phyloP scores from a whole-genome alignment of 2,888 invertebrate genomes.

The Epinotia nisella region DNA sequence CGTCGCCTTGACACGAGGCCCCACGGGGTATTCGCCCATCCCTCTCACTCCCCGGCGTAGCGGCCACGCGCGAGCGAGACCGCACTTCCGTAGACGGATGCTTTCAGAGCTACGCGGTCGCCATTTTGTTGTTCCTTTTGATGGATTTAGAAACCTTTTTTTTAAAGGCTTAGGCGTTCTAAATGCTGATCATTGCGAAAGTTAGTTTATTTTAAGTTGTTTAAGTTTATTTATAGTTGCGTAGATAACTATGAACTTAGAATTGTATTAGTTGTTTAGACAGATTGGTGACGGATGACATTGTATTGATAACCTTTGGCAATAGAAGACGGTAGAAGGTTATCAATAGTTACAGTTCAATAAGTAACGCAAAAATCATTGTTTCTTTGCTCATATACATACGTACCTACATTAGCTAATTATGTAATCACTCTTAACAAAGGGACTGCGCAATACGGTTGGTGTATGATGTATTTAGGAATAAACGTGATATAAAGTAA shows the following conservation, averaged over 20 bases:
- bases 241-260: slow-evolving; percentile 12
- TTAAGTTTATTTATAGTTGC: slow-evolving; percentile 8
- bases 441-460: slow-evolving; percentile 18
- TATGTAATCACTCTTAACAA: slow-evolving; percentile 17
- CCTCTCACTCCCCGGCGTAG: slow-evolving; percentile 64
- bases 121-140: slow-evolving; percentile 78
- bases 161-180: slow-evolving; percentile 46
- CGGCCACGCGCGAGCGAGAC: slow-evolving; percentile 64
- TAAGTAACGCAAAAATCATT: slow-evolving; percentile 14
- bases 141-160: slow-evolving; percentile 65
- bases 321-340: slow-evolving; percentile 37
- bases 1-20: slow-evolving; percentile 81
- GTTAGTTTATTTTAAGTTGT: slow-evolving; percentile 13
- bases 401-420: neutral
- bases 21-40: slow-evolving; percentile 70
- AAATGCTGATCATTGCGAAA: neutral
- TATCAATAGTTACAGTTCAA: neutral
- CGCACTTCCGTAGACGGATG: slow-evolving; percentile 74
- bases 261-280: slow-evolving; percentile 15
- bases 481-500: slow-evolving; percentile 54
- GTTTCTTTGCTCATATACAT: slow-evolving; percentile 6
- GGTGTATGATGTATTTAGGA: slow-evolving; percentile 23
- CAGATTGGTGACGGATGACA: slow-evolving; percentile 1
- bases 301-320: slow-evolving; percentile 38
- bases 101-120: slow-evolving; percentile 82